phyloP scores from a whole-genome alignment of 2,113 vertebrate species.

The Sturnus vulgaris region DNA sequence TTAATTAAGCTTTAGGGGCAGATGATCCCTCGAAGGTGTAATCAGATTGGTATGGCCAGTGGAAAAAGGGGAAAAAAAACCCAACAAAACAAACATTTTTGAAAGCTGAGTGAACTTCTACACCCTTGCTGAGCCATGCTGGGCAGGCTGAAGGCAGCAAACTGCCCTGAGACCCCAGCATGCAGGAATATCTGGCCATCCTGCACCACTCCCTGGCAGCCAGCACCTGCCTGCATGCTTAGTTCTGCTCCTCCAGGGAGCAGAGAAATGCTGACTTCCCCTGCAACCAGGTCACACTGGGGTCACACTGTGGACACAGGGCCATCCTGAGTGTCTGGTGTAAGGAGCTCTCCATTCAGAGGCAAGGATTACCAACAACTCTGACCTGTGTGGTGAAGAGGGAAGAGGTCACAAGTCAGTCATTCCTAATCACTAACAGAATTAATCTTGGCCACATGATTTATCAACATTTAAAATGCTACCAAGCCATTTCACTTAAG shows the following conservation, averaged over 20 bases:
- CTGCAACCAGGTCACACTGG: background rate
- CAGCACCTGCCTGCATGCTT: background rate
- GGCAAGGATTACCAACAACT: background rate
- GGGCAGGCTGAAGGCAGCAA: background rate
- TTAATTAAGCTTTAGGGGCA: constrained; percentile 40
- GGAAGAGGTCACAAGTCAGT: background rate
- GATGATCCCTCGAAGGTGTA: constrained; percentile 35
- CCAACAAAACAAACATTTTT: too few species aligned
- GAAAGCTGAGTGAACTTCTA: background rate
- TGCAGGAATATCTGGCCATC: background rate
- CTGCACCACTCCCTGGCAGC: background rate
- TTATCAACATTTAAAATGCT: background rate
- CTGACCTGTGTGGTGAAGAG: background rate
- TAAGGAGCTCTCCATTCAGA: background rate
- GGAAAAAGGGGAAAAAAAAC: background rate
- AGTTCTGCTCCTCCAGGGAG: background rate
- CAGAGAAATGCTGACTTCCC: background rate
- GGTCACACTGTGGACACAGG: fast-evolving
- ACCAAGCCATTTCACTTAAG: background rate
- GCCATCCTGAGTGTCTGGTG: fast-evolving
- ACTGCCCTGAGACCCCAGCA: background rate
- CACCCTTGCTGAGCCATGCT: background rate
- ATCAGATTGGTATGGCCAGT: constrained; percentile 42
- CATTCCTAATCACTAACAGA: background rate
- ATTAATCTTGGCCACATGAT: background rate